Percentiles rank a stretch among this genome's conserved stretches.
These are phyloP conservation scores for Platycnemis pennipes DNA, from an alignment of 2,888 invertebrate species.

Conservation along the genomic window DNA sequence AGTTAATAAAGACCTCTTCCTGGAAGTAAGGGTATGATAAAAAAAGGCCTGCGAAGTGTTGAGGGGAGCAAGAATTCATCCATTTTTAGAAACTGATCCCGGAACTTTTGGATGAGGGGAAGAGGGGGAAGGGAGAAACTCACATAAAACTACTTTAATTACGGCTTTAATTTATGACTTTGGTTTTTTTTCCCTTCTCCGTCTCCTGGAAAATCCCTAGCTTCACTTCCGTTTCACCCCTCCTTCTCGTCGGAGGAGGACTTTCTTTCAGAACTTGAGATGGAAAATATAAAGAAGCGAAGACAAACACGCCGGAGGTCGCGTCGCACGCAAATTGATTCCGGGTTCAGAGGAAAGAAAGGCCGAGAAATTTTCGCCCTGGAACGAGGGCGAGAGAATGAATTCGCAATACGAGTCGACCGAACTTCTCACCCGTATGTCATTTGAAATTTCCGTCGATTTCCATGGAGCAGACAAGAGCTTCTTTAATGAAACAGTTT, in stretches of 20 bases:
- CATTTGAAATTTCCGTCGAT: neutral
- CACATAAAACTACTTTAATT: constrained; percentile 59
- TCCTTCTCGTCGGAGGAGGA: neutral
- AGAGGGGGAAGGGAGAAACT: neutral
- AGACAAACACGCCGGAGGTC: constrained; percentile 30
- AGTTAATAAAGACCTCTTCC: constrained; percentile 49
- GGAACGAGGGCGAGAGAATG: neutral
- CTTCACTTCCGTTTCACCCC: neutral
- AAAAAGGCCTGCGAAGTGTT: neutral
- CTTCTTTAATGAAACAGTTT: neutral
- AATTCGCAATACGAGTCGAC: neutral
- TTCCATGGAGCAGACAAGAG: neutral
- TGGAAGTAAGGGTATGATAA: neutral
- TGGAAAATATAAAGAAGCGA: constrained; percentile 1
- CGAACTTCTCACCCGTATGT: neutral
- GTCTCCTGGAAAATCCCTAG: neutral
- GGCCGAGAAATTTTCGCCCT: neutral
- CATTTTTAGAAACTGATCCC: constrained; percentile 40
- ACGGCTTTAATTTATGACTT: constrained; percentile 50
- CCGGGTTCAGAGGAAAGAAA: neutral
- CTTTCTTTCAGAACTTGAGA: neutral
- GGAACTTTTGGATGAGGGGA: constrained; percentile 17
- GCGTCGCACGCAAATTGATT: constrained; percentile 48
- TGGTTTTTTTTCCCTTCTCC: neutral
- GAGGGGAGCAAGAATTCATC: constrained; percentile 29